Percentiles rank a stretch among this genome's conserved stretches.
phyloP scores from a whole-genome alignment of 2,797 vertebrate genomes.

The Anguilla anguilla region DNA sequence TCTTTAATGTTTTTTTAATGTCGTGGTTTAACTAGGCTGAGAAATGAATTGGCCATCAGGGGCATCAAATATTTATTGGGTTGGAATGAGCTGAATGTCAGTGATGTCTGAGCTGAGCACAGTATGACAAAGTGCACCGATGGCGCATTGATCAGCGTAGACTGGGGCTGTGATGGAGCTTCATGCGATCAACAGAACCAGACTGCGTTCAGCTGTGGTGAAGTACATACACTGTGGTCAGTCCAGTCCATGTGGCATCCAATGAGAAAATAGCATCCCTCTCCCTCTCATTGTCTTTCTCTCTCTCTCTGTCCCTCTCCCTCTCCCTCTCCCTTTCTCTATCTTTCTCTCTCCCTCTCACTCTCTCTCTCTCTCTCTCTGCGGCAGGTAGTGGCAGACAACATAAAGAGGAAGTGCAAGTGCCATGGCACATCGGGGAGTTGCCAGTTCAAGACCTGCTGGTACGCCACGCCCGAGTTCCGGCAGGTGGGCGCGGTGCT shows the following conservation, averaged over 20 bases:
- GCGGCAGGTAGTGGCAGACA: slow-evolving; percentile 84
- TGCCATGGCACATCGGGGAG: slow-evolving; percentile 91
- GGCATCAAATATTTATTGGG: background rate
- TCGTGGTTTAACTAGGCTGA: background rate
- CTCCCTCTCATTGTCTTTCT: background rate
- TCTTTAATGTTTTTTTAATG: background rate
- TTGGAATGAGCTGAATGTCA: background rate
- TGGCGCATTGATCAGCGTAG: background rate
- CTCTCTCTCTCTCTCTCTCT: slow-evolving; percentile 33
- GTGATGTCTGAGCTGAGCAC: background rate
- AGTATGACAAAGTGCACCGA: background rate
- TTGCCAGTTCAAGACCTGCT: slow-evolving; percentile 94
- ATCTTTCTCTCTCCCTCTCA: too few relatives aligned
- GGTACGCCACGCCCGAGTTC: slow-evolving; percentile 90
- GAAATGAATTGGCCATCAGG: slow-evolving; percentile 2
- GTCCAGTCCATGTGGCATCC: background rate
- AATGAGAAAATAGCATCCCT: slow-evolving; percentile 12
- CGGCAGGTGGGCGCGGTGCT: slow-evolving; percentile 80
- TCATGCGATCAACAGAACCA: background rate
- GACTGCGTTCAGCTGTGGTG: background rate
- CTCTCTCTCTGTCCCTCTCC: background rate
- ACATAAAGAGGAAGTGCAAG: slow-evolving; percentile 90
- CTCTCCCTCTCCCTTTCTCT: background rate
- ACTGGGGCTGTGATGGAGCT: background rate
- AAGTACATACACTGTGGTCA: background rate